Base-by-base conservation (phyloP, 2,888 invertebrate genomes). In the Eupithecia subfuscata region DNA sequence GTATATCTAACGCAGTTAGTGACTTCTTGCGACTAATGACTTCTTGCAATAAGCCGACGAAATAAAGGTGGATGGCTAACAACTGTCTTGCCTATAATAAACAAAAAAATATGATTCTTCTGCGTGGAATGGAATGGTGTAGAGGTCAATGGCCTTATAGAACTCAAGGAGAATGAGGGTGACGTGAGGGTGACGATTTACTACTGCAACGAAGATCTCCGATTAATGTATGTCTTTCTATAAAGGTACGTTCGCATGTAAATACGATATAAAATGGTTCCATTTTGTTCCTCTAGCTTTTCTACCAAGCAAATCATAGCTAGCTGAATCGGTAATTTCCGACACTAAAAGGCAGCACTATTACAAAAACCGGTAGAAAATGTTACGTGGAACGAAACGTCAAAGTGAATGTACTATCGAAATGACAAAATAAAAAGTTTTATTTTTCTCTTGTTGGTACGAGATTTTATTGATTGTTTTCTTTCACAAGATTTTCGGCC, bases 391-490 rank as follows among this genome's bases (percentile, higher is more conserved):
- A 93, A 91, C 85, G 94, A 87, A 94, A 92, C 92, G 94, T 90
- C 87, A 90, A 94, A 95, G 94, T 94, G 94, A 95, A 94, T 94
- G 94, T 94, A 94, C 94, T 91, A 93, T 92, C 91, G 91, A 92
- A 94, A 93, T 95, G 94, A 95, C 95, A 95, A 95, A 95, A 92
- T 95, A 94, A 94, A 95, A 94, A 94, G 94, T 94, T 95, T 95
- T 95, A 94, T 95, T 95, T 95, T 95, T 95, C 95, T 94, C 92
- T 93, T 90, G 94, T 94, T 95, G 95, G 95, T 95, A 95, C 92
- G 93, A 93, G 93, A 95, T 95, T 95, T 95, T 95, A 95, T 95
- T 95, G 95, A 95, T 95, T 95, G 95, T 95, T 95, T 95, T 95
- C 95, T 95, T 95, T 95, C 95, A 92, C 92, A 93, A 92, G 91